phyloP scores from a whole-genome alignment of 1,140 invertebrate genomes.

The Drosophila virilis region DNA sequence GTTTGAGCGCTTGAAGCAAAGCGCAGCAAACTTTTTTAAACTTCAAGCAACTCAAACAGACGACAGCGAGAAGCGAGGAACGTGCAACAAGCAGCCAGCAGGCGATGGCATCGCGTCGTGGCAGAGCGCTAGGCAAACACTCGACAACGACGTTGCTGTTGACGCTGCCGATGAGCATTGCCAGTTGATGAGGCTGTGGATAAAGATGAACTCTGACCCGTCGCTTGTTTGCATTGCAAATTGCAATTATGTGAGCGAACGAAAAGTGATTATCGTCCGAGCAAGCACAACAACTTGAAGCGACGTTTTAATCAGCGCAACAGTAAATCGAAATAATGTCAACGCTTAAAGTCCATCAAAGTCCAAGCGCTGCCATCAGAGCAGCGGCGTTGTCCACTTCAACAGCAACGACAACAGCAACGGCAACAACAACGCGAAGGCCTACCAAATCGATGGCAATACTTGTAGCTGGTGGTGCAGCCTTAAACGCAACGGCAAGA shows the following conservation, averaged over 20 bases:
- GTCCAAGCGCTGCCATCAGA: constrained; percentile 26
- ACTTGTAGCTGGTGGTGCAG: constrained; percentile 51
- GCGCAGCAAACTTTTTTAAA: constrained; percentile 33
- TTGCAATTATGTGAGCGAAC: constrained; percentile 68
- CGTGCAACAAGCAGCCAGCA: neutral
- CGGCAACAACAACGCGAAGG: constrained; percentile 24
- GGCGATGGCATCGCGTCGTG: constrained; percentile 36
- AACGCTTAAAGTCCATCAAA: constrained; percentile 32
- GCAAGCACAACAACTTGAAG: constrained; percentile 9
- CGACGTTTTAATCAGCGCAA: constrained; percentile 43
- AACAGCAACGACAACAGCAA: constrained; percentile 17
- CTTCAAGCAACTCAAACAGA: constrained; percentile 40
- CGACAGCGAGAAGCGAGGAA: neutral
- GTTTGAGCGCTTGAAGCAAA: constrained; percentile 32
- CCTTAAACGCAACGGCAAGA: constrained; percentile 32
- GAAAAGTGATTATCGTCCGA: constrained; percentile 27
- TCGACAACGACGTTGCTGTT: constrained; percentile 21
- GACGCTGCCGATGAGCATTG: constrained; percentile 25
- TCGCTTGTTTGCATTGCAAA: constrained; percentile 67
- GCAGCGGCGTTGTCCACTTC: constrained; percentile 48
- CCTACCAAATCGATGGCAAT: constrained; percentile 61
- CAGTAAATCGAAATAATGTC: constrained; percentile 64
- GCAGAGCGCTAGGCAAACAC: constrained; percentile 52
- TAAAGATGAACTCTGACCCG: constrained; percentile 42
- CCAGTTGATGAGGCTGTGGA: constrained; percentile 36